Conservation (phyloP, 30 jellyfish, hydroid and myxozoan genomes). For the Phacellophora camtschatica region DNA sequence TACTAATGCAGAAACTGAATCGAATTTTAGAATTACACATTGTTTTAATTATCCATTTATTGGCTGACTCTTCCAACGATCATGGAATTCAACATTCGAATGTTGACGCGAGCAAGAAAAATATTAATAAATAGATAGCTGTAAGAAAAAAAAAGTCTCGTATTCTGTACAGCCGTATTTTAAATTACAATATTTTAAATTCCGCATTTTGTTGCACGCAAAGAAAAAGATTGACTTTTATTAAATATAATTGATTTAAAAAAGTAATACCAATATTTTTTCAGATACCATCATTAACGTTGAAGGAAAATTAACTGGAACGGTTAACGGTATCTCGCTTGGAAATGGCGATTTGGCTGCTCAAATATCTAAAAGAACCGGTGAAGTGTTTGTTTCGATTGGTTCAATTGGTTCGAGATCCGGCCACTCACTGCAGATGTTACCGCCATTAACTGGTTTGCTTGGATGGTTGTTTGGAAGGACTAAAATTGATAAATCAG, state of each 20-base stretch:
- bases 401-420: slow-evolving; percentile 4
- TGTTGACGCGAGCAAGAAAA: too few species aligned
- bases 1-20: too few species aligned
- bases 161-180: too few species aligned
- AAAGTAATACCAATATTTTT: neutral
- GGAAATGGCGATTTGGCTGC: slow-evolving; percentile 42
- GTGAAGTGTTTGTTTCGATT: slow-evolving; percentile 42
- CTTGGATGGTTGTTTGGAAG: slow-evolving; percentile 68
- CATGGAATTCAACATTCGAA: too few species aligned
- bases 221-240: neutral
- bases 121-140: too few species aligned
- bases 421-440: slow-evolving; percentile 64
- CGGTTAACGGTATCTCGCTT: slow-evolving; percentile 12
- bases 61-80: too few species aligned
- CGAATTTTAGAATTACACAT: too few species aligned
- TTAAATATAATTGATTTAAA: neutral
- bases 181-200: too few species aligned
- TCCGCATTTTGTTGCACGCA: neutral
- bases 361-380: neutral
- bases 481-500: neutral
- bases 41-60: too few species aligned
- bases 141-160: too few species aligned
- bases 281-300: slow-evolving; percentile 18
- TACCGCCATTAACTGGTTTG: slow-evolving; percentile 44
- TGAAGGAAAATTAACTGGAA: slow-evolving; percentile 60